Evolutionary conservation across 2,113 vertebrate genomes (phyloP).

Genomic region (Cichladusa arquata): DNA sequence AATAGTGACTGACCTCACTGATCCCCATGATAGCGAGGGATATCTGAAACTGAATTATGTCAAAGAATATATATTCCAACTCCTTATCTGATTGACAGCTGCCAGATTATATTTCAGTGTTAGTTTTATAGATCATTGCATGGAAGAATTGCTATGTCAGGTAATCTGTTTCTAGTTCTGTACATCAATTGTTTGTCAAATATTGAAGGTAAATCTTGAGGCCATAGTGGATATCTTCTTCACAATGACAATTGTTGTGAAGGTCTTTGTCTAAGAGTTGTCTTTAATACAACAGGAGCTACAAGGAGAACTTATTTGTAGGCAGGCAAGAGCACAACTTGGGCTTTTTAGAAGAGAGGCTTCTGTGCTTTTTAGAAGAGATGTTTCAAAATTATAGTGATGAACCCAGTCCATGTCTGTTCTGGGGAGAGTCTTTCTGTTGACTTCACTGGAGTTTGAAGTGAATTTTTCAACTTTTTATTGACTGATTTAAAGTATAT

Average conservation of each 20-base stretch:
- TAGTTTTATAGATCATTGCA: neutral
- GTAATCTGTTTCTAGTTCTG: neutral
- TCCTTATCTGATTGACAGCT: neutral
- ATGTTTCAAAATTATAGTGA: neutral
- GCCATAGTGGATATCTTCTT: neutral
- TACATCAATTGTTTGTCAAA: neutral
- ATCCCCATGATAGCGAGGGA: rapidly evolving
- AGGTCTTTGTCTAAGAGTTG: neutral
- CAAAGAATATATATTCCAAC: neutral
- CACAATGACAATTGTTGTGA: neutral
- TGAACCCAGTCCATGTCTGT: neutral
- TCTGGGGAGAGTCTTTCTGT: neutral
- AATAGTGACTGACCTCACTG: neutral
- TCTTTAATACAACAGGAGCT: neutral
- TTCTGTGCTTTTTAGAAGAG: neutral
- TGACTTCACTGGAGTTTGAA: neutral
- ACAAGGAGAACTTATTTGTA: neutral
- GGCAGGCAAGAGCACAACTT: neutral
- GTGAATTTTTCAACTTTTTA: neutral
- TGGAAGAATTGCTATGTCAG: neutral
- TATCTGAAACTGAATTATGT: neutral
- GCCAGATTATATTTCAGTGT: neutral
- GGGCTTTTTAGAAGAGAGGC: neutral
- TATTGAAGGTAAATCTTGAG: neutral
- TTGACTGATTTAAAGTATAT: neutral